These are phyloP conservation scores for Charina bottae DNA, from an alignment of 2,113 vertebrate species.

Conservation along the genomic window DNA sequence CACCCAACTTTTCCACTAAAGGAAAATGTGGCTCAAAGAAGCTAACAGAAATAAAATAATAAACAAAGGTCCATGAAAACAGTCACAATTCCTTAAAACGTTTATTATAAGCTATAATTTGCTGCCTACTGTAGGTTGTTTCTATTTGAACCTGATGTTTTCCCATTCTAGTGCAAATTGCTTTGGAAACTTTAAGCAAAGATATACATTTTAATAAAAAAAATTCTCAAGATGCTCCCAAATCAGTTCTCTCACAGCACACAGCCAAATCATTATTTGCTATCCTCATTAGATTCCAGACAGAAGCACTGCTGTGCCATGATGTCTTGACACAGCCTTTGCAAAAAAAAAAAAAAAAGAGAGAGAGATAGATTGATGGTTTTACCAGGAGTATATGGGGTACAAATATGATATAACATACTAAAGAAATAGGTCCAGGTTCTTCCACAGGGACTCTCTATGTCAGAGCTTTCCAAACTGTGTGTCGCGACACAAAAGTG, in stretches of 20 bases:
- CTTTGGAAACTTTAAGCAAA: neutral
- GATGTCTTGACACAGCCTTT: neutral
- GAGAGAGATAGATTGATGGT: neutral
- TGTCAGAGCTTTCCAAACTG: no score
- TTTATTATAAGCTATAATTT: neutral
- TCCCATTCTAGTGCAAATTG: neutral
- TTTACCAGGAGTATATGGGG: neutral
- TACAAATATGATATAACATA: neutral
- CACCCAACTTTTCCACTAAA: neutral
- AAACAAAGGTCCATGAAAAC: neutral
- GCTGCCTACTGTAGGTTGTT: neutral
- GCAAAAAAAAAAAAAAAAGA: neutral
- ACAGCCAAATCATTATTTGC: slow-evolving; percentile 10
- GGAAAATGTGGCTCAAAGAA: neutral
- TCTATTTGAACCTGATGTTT: neutral
- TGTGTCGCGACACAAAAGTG: no score
- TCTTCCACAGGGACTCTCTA: neutral
- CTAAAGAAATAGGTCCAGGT: neutral
- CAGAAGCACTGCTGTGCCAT: neutral
- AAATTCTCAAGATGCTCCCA: neutral
- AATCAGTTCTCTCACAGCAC: slow-evolving; percentile 6
- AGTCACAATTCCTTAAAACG: neutral
- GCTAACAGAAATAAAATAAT: neutral
- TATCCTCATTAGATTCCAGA: slow-evolving; percentile 13
- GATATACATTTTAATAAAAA: neutral